Percentiles rank a stretch among this genome's conserved stretches.
These are phyloP conservation scores for Todiramphus saurophagus DNA, from an alignment of 2,113 vertebrate species.

Conservation along the genomic window DNA sequence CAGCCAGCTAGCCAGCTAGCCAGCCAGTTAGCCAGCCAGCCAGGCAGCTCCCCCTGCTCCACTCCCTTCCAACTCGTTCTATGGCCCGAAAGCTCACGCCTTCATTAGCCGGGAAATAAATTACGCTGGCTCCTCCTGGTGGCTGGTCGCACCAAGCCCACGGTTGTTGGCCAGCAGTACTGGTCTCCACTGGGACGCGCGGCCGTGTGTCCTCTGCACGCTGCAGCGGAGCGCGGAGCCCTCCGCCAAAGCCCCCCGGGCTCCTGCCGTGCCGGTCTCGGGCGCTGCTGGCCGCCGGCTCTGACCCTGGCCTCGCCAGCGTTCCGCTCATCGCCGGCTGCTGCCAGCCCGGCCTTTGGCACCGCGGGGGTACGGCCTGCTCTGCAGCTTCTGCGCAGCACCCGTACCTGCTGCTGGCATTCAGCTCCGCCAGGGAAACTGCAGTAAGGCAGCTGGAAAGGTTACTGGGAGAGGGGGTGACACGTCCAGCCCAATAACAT, in stretches of 20 bases:
- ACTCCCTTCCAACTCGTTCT: neutral
- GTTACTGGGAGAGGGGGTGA: neutral
- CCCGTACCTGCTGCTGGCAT: accelerated
- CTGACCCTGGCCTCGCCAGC: too few species aligned
- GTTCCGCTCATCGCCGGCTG: neutral
- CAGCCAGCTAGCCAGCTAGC: too few species aligned
- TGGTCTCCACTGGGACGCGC: accelerated
- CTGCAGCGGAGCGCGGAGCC: neutral
- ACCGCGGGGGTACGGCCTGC: accelerated
- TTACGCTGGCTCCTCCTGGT: constrained; percentile 41
- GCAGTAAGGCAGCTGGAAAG: neutral
- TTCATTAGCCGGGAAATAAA: neutral
- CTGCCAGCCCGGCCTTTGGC: accelerated
- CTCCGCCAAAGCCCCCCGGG: neutral
- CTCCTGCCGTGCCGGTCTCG: neutral
- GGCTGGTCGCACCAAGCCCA: neutral
- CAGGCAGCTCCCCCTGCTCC: neutral
- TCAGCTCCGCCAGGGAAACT: neutral
- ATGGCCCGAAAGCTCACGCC: neutral
- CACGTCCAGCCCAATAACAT: neutral
- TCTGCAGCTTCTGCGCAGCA: too few species aligned
- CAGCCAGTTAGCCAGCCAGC: too few species aligned
- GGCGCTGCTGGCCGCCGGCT: too few species aligned
- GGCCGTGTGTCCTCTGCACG: accelerated
- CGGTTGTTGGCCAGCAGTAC: accelerated